Base-by-base conservation (phyloP, 2,797 vertebrate genomes). In the Cryptoprocta ferox region DNA sequence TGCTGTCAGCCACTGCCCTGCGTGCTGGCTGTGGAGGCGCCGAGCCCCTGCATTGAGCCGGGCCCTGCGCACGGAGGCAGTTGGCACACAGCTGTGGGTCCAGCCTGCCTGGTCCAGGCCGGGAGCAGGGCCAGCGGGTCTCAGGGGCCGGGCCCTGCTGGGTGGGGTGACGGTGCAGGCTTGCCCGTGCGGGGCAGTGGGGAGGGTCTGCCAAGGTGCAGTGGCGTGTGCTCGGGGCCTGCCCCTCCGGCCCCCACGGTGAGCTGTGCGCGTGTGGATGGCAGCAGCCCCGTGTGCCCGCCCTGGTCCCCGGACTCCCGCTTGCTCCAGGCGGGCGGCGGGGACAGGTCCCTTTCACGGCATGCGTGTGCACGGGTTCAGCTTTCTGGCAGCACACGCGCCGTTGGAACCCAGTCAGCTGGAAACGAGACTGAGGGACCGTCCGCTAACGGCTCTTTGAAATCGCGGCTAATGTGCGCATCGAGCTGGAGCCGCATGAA, bases 401-500 rank as follows among this genome's bases (percentile, higher is more conserved):
- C 87, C 81, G 95, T 79, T 94, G 87, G 98, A 97, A 96, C 94
- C 73, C 90, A 80, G 96, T 96, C 96, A 50, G 94, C 65, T 95
- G 97, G 97, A 94, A 86, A 96, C 1, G 0, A 66, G 97, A 81
- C 76, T 6, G 93, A 24, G 94, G 96, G 93, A 6, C 88, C 53
- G 87, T 94, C 89, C 78, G 91, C 94, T 65, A n/a, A 83, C 2
- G 16, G 42, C 53, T n/a, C 98, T 98, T 97, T 98, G 97, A 95
- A 97, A 98, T 28, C 78, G 28, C 5, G 96, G 95, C 84, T 96
- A 87, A 92, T 3, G 14, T 9, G 81, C 61, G 15, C 81, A 88
- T 96, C 30, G 79, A 94, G 11, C 83, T 98, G 98, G 98, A 98
- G 97, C 97, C 98, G 97, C 98, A 98, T 98, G 94, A 98, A 98